Conservation (phyloP, 2,113 vertebrate genomes). For the Pipra filicauda region DNA sequence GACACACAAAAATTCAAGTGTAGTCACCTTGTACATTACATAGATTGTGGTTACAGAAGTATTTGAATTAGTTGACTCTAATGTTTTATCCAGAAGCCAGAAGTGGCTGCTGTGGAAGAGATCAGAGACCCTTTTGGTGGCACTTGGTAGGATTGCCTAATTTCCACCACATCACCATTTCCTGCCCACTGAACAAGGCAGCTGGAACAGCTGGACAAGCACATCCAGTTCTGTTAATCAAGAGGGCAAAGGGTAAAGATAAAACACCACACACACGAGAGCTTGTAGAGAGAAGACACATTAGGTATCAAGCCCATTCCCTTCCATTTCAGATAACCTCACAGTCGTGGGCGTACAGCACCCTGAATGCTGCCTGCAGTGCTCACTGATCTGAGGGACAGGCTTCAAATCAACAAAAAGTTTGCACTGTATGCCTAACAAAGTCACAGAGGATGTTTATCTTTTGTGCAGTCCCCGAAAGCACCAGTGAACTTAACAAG, state of each 20-base stretch:
- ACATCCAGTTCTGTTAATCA: constrained; percentile 21
- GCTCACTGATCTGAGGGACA: not conserved
- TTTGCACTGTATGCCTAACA: not conserved
- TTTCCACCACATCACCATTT: constrained; percentile 85
- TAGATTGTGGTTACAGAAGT: not conserved
- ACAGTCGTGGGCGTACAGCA: not conserved
- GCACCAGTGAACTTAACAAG: not conserved
- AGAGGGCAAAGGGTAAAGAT: not conserved
- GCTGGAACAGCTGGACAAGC: constrained; percentile 66
- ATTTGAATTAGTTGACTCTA: not conserved
- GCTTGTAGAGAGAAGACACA: not conserved
- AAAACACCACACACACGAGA: not conserved
- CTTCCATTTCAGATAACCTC: not conserved
- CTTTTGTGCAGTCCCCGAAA: not conserved
- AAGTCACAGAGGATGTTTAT: constrained; percentile 29
- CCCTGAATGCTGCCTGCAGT: not conserved
- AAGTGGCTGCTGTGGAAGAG: constrained; percentile 22
- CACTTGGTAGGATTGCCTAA: constrained; percentile 70
- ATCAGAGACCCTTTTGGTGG: constrained; percentile 62
- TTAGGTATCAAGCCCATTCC: not conserved
- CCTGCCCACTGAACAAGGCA: constrained; percentile 76
- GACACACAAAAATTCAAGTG: not conserved
- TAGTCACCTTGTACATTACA: not conserved
- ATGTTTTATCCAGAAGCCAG: not conserved
- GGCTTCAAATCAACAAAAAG: not conserved